A percentile compares a stretch with the other conserved stretches of the same genome.
Conservation (phyloP, 2,113 vertebrate genomes). For the Apodemus sylvaticus region DNA sequence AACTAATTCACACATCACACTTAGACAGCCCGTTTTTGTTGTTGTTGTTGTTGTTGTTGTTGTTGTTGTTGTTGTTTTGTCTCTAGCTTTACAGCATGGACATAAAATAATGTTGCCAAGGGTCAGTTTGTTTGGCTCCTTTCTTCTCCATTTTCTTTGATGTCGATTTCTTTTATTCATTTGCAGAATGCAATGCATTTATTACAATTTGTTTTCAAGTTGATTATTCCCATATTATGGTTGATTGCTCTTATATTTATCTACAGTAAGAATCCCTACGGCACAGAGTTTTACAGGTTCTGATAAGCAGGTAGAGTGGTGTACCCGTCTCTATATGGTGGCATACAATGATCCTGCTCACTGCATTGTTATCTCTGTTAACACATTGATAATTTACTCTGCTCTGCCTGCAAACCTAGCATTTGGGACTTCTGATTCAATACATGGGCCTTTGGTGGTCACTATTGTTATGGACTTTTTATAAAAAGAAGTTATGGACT, state of each 20-base stretch:
- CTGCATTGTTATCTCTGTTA: background rate
- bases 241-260: constrained; percentile 36
- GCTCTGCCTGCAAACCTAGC: background rate
- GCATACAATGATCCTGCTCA: background rate
- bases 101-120: background rate
- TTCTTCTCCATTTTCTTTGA: background rate
- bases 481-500: too few species aligned
- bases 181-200: background rate
- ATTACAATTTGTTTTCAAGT: constrained; percentile 7
- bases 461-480: background rate
- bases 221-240: background rate
- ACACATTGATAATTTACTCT: background rate
- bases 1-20: background rate
- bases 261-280: background rate
- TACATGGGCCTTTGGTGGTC: too few species aligned
- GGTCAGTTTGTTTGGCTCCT: background rate
- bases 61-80: too few species aligned
- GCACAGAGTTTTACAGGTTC: background rate
- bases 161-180: background rate
- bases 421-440: background rate
- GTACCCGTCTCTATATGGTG: background rate
- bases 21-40: background rate
- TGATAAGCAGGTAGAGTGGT: background rate
- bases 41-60: too few species aligned
- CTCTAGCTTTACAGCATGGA: background rate